Evolutionary conservation across 2,113 vertebrate genomes (phyloP).

Genomic region (Onychostruthus taczanowskii): DNA sequence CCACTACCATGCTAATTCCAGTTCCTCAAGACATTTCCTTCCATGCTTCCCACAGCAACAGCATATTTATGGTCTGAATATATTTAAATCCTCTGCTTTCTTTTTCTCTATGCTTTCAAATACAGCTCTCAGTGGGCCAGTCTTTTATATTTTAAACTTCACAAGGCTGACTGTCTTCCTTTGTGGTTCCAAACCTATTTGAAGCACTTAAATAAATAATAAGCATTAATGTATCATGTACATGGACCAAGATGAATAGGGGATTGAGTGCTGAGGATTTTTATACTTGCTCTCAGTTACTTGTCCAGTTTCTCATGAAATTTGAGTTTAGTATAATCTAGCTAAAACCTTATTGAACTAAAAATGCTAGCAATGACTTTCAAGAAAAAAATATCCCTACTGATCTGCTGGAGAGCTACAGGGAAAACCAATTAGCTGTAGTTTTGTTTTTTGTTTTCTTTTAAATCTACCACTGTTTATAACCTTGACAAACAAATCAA

Average conservation of each 20-base stretch:
- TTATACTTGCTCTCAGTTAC: neutral
- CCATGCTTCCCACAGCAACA: neutral
- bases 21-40: neutral
- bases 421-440: neutral
- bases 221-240: slow-evolving; percentile 34
- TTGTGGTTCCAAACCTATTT: slow-evolving; percentile 36
- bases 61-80: neutral
- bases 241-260: neutral
- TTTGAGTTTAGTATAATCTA: neutral
- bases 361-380: neutral
- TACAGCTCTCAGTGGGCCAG: neutral
- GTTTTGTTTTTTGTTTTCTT: neutral
- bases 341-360: neutral
- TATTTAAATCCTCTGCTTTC: neutral
- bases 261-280: neutral
- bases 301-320: neutral
- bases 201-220: slow-evolving; percentile 56
- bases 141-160: slow-evolving; percentile 42
- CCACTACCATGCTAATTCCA: neutral
- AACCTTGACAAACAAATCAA: slow-evolving; percentile 29
- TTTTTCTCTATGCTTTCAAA: slow-evolving; percentile 5
- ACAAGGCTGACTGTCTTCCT: slow-evolving; percentile 23
- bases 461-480: neutral
- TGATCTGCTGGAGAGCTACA: neutral
- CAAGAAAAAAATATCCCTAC: neutral